Conservation (phyloP, 2,888 invertebrate species). For the Tiliacea aurago region DNA sequence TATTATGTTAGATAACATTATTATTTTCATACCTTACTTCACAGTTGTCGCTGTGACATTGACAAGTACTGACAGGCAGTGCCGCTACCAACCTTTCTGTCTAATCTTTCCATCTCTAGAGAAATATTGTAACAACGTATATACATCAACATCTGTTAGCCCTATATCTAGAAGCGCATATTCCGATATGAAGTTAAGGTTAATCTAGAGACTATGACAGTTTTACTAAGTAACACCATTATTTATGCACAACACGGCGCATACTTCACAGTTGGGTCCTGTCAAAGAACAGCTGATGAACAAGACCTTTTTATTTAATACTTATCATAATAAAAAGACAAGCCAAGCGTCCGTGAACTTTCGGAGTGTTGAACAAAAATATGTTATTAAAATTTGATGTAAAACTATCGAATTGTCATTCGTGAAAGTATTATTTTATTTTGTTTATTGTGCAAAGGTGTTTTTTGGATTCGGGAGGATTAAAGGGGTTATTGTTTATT, state of each 20-base stretch:
- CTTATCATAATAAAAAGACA: slow-evolving; percentile 26
- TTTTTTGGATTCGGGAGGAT: neutral
- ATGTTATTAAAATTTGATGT: slow-evolving; percentile 48
- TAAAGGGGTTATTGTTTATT: neutral
- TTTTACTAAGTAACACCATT: slow-evolving; percentile 15
- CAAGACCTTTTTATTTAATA: slow-evolving; percentile 34
- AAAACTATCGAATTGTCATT: slow-evolving; percentile 32
- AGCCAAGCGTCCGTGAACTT: slow-evolving; percentile 38
- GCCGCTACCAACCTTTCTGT: slow-evolving; percentile 1
- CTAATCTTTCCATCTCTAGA: slow-evolving; percentile 9
- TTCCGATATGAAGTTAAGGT: slow-evolving; percentile 5
- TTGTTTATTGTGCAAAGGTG: slow-evolving; percentile 50
- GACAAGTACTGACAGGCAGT: slow-evolving; percentile 7
- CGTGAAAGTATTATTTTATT: slow-evolving; percentile 14
- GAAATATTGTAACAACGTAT: neutral
- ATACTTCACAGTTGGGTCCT: slow-evolving; percentile 38
- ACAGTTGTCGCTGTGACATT: slow-evolving; percentile 7
- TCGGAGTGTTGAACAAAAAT: slow-evolving; percentile 31
- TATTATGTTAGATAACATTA: no score
- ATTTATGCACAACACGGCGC: slow-evolving; percentile 31
- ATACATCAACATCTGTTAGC: slow-evolving; percentile 14
- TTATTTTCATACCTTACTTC: neutral
- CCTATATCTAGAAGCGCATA: neutral
- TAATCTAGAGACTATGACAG: slow-evolving; percentile 8
- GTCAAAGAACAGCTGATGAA: slow-evolving; percentile 39